A percentile compares a stretch with the other conserved stretches of the same genome.
phyloP scores from a whole-genome alignment of 2,888 invertebrate genomes.

The Tribolium freemani region DNA sequence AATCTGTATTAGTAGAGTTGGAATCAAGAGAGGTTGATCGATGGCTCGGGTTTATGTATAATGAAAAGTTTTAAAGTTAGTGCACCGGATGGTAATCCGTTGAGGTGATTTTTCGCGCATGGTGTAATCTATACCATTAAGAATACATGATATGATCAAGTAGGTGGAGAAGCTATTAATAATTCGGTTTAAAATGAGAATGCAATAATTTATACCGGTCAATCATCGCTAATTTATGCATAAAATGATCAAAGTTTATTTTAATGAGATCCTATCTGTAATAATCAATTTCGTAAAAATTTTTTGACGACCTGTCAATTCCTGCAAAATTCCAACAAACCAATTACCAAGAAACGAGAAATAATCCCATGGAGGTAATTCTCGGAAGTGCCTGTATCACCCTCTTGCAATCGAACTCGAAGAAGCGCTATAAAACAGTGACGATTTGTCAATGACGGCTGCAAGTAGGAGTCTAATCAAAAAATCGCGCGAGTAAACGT shows the following conservation, averaged over 20 bases:
- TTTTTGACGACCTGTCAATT: no score
- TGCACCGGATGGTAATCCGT: neutral
- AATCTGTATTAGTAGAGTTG: no score
- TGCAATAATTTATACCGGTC: constrained; percentile 28
- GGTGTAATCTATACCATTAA: constrained; percentile 33
- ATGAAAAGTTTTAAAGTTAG: constrained; percentile 6
- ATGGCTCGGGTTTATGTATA: neutral
- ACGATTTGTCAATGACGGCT: constrained; percentile 46
- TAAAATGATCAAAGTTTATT: constrained; percentile 24
- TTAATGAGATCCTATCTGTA: constrained; percentile 21
- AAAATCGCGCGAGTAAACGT: constrained; percentile 42
- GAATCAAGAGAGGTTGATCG: neutral
- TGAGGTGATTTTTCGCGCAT: constrained; percentile 8
- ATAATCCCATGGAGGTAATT: no score
- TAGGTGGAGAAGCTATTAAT: constrained; percentile 33
- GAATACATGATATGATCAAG: constrained; percentile 24
- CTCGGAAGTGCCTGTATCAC: no score
- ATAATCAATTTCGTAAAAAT: constrained; percentile 24
- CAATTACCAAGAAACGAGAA: no score
- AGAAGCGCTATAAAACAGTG: constrained; percentile 35
- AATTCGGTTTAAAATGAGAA: constrained; percentile 35
- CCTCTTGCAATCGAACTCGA: neutral
- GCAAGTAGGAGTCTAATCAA: constrained; percentile 35
- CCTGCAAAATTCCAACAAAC: neutral
- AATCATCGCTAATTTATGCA: constrained; percentile 29